Evolutionary conservation across 2,888 invertebrate species (phyloP), one percentile per base, ranked within the genome.

Genomic region (Hypsopygia costalis): DNA sequence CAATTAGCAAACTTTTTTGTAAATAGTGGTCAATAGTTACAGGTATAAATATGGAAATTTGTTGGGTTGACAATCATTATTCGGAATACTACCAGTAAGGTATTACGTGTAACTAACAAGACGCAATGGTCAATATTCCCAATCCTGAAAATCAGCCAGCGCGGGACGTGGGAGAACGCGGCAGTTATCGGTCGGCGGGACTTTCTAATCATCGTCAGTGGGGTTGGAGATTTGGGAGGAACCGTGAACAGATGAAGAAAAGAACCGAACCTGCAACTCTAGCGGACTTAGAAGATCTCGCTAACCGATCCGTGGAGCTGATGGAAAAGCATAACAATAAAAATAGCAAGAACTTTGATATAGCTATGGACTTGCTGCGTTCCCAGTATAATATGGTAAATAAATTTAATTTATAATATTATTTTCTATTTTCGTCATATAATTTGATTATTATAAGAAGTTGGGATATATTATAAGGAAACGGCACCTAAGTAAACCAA

Each of bases 351-450:
- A 65, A 66, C 40, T 69, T 55, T 36, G 27, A 51, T 0, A 47
- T 38, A 29, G 72, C 62, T 0, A 74, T 78, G 71, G 72, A 70
- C 36, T 52, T 75, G n/a, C 43, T 78, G 27, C 53, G 80, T 29
- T 41, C 50, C 10, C 70, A 77, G 45, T 69, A 75, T 38, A 77
- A 76, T 47, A 51, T 75, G 43, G 74, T 75, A 51, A 66, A 51
- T 61, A 46, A 11, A 34, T 20, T 29, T 36, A 34, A n/a, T n/a
- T n/a, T n/a, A n/a, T n/a, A n/a, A n/a, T n/a, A n/a, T n/a, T n/a
- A n/a, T n/a, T n/a, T n/a, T n/a, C n/a, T n/a, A n/a, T n/a, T n/a
- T n/a, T n/a, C n/a, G n/a, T n/a, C n/a, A n/a, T n/a, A n/a, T n/a
- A n/a, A n/a, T n/a, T n/a, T n/a, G n/a, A n/a, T n/a, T n/a, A n/a